phyloP scores from a whole-genome alignment of 2,888 invertebrate genomes.

The Emesis castigata region DNA sequence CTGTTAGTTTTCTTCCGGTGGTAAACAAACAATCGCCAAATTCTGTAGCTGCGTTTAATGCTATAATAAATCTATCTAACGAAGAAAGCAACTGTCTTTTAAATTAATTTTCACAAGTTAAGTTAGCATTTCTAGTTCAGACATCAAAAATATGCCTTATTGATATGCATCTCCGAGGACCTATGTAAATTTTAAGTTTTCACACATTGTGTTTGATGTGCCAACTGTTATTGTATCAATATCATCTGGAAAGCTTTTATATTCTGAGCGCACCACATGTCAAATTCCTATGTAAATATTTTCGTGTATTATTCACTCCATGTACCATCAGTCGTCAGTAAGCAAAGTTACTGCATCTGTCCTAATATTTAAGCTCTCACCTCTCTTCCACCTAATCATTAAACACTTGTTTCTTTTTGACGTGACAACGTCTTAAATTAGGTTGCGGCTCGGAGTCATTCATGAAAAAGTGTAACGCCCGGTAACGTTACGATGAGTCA shows the following conservation, averaged over 20 bases:
- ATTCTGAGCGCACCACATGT: conserved; percentile 12
- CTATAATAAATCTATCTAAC: too few species aligned
- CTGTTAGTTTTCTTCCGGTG: too few species aligned
- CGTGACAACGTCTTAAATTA: too few species aligned
- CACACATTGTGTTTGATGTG: conserved; percentile 44
- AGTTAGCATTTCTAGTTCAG: conserved; percentile 32
- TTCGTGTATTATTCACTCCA: conserved; percentile 5
- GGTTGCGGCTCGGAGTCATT: too few species aligned
- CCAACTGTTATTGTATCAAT: conserved; percentile 1
- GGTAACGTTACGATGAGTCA: too few species aligned
- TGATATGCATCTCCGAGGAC: conserved; percentile 29
- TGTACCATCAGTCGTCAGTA: background rate
- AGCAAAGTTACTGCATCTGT: background rate
- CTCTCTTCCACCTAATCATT: background rate
- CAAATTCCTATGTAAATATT: conserved; percentile 13
- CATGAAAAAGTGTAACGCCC: too few species aligned
- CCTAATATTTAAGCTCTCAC: background rate
- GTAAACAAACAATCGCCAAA: background rate
- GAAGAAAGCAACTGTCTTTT: conserved; percentile 26
- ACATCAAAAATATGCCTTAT: conserved; percentile 31
- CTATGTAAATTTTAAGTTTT: conserved; percentile 30
- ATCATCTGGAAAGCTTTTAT: background rate
- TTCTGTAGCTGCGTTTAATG: background rate
- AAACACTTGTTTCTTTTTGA: too few species aligned
- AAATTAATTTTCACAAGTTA: conserved; percentile 42